Percentiles rank a stretch among this genome's conserved stretches.
These are phyloP conservation scores for Melipona bicolor DNA, from an alignment of 2,888 invertebrate genomes.

Conservation along the genomic window DNA sequence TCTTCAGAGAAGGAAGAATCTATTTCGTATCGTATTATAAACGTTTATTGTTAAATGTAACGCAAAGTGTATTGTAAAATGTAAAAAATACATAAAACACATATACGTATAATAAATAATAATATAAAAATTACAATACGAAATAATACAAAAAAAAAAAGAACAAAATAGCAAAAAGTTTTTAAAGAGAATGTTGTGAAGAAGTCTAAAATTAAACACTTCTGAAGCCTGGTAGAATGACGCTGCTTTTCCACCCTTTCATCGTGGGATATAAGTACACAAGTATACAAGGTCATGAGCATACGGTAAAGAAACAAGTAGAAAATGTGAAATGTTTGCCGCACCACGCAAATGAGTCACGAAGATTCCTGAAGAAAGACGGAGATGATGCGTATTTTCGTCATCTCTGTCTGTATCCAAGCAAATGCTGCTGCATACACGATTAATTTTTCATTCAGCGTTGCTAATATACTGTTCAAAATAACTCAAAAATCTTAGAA, in stretches of 20 bases:
- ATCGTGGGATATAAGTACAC: conserved; percentile 3
- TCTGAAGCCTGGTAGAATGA: conserved; percentile 4
- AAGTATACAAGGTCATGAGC: conserved; percentile 37
- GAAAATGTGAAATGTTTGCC: conserved; percentile 19
- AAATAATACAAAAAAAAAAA: too few species aligned
- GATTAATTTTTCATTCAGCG: background rate
- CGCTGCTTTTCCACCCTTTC: conserved; percentile 18
- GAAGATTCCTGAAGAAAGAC: conserved; percentile 20
- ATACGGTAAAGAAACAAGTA: conserved; percentile 22
- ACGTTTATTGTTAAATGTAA: too few species aligned
- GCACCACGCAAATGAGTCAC: conserved; percentile 40
- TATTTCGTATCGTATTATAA: too few species aligned
- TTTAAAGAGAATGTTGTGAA: background rate
- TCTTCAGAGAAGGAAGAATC: too few species aligned
- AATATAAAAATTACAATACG: too few species aligned
- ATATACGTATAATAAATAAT: too few species aligned
- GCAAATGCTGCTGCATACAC: background rate
- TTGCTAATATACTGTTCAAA: conserved; percentile 4
- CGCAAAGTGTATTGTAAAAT: too few species aligned
- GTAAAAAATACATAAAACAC: too few species aligned
- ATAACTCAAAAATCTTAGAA: background rate
- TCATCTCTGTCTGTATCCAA: background rate
- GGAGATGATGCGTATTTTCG: background rate
- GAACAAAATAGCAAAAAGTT: too few species aligned
- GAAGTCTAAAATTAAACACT: conserved; percentile 21